phyloP scores from a whole-genome alignment of 2,888 invertebrate genomes.

The Tenthredo livida region DNA sequence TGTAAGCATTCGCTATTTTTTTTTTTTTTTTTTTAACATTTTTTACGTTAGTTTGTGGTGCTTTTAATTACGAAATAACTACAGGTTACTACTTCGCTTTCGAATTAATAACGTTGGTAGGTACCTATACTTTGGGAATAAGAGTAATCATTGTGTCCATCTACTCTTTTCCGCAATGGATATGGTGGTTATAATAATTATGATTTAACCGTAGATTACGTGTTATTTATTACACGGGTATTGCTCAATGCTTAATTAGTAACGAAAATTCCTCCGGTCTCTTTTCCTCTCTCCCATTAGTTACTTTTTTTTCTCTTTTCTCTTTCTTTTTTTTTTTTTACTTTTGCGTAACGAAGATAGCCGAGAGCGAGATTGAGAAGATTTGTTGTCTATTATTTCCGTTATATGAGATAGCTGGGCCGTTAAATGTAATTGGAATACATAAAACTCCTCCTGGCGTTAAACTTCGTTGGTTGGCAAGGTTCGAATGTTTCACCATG shows the following conservation, averaged over 20 bases:
- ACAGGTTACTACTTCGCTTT: not conserved
- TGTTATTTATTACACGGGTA: not conserved
- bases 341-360: not conserved
- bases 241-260: slow-evolving; percentile 1
- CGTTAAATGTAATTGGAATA: slow-evolving; percentile 48
- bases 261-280: not conserved
- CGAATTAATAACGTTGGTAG: not conserved
- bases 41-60: not conserved
- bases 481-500: slow-evolving; percentile 33
- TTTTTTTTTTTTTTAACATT: not conserved
- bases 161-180: not conserved
- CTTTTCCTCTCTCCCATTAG: not conserved
- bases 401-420: slow-evolving; percentile 40
- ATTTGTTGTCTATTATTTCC: slow-evolving; percentile 46
- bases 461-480: slow-evolving; percentile 43
- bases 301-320: not conserved
- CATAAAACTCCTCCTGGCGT: slow-evolving; percentile 47
- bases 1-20: not conserved
- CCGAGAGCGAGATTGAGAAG: slow-evolving; percentile 32
- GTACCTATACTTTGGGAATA: not conserved
- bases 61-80: not conserved
- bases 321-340: not conserved
- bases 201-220: not conserved
- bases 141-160: not conserved
- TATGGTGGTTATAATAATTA: not conserved